Percentiles rank a stretch among this genome's conserved stretches.
Evolutionary conservation across 2,113 vertebrate species (phyloP).

Genomic region (Oreotragus oreotragus): DNA sequence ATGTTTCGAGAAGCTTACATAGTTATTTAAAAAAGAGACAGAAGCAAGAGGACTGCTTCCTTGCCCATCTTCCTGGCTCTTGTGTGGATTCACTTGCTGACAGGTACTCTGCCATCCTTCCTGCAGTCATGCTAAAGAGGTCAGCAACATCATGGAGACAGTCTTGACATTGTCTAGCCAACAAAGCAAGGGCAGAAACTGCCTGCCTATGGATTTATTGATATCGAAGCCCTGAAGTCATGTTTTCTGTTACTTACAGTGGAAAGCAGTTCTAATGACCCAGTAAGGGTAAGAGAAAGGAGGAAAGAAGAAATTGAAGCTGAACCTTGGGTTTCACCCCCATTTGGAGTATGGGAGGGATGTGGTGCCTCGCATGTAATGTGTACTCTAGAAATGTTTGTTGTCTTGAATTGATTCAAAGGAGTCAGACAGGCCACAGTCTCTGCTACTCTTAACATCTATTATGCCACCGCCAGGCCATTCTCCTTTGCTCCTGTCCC

Average conservation of each 20-base stretch:
- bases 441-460: neutral
- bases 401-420: neutral
- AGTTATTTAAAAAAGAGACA: neutral
- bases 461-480: neutral
- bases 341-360: neutral
- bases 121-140: neutral
- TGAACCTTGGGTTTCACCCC: neutral
- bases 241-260: neutral
- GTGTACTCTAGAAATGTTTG: neutral
- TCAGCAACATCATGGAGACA: neutral
- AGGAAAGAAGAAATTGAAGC: neutral
- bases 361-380: accelerated
- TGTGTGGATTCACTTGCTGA: neutral
- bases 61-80: neutral
- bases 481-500: neutral
- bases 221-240: neutral
- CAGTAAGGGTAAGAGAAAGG: neutral
- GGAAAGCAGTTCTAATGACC: neutral
- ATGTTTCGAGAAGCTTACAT: neutral
- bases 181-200: neutral
- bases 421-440: neutral
- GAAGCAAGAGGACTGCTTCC: neutral
- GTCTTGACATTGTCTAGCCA: neutral
- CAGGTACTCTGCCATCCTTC: neutral
- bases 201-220: neutral